Conservation (phyloP, 2,888 invertebrate species). For the Dorcus hopei region DNA sequence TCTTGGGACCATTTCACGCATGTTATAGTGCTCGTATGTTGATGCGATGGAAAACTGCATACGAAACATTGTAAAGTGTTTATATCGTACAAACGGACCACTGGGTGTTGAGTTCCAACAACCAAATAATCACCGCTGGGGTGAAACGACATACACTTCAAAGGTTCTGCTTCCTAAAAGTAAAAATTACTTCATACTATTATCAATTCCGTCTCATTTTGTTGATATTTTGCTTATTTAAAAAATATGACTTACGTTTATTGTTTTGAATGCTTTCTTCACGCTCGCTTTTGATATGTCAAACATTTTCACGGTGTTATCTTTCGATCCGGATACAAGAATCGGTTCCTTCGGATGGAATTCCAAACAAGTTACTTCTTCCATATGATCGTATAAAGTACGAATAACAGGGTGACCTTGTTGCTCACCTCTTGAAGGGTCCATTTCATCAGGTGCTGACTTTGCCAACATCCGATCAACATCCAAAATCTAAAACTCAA, state of each 20-base stretch:
- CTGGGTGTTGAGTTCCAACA: conserved; percentile 89
- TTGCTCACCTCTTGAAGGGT: conserved; percentile 78
- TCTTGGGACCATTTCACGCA: conserved; percentile 72
- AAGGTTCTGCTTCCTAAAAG: conserved; percentile 82
- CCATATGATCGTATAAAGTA: conserved; percentile 95
- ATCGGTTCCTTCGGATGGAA: conserved; percentile 96
- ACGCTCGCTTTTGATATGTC: conserved; percentile 98
- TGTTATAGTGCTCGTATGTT: conserved; percentile 75
- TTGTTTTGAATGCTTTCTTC: conserved; percentile 94
- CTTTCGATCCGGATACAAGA: conserved; percentile 90
- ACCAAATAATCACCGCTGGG: conserved; percentile 93
- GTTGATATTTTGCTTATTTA: not conserved
- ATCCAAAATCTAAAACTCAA: conserved; percentile 72
- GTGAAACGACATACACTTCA: conserved; percentile 89
- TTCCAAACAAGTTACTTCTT: conserved; percentile 94
- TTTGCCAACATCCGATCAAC: conserved; percentile 99
- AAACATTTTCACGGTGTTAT: conserved; percentile 92
- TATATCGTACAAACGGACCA: conserved; percentile 88
- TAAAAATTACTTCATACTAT: not conserved
- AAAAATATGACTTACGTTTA: conserved; percentile 60
- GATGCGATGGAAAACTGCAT: conserved; percentile 82
- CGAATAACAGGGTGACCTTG: conserved; percentile 98
- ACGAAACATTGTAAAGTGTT: conserved; percentile 96
- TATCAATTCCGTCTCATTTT: not conserved
- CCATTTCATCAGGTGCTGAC: conserved; percentile 88